A percentile compares a stretch with the other conserved stretches of the same genome.
Conservation (phyloP, 2,797 vertebrate species). For the Chiroxiphia lanceolata region DNA sequence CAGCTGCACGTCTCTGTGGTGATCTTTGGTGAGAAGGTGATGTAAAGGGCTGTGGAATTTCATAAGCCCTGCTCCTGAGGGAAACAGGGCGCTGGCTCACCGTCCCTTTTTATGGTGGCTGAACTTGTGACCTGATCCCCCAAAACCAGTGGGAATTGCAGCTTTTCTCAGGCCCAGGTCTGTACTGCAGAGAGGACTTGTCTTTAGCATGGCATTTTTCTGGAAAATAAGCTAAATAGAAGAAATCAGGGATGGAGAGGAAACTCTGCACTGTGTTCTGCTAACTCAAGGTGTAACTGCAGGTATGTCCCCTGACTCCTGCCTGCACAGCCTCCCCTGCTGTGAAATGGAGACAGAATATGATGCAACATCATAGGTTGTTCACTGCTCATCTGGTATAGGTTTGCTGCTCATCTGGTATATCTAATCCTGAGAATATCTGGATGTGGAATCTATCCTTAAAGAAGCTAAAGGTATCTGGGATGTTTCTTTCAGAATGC, state of each 20-base stretch:
- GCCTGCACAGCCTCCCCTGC: not conserved
- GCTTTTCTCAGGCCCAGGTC: not conserved
- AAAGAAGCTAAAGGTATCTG: not conserved
- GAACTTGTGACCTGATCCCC: not conserved
- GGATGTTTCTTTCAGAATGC: conserved; percentile 85
- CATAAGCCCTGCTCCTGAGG: not conserved
- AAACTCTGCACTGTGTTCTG: not conserved
- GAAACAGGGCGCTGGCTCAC: not conserved
- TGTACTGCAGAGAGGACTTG: not conserved
- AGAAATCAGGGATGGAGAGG: not conserved
- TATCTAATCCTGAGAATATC: not conserved
- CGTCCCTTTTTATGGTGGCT: not conserved
- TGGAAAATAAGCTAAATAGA: not conserved
- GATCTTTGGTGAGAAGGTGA: not conserved
- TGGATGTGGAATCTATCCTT: rapidly evolving
- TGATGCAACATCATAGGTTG: too few species aligned
- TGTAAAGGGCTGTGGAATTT: not conserved
- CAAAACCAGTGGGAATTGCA: not conserved
- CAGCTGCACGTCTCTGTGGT: not conserved
- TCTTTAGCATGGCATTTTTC: too few species aligned
- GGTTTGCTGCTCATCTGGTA: not conserved
- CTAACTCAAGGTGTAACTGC: not conserved
- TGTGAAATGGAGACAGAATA: not conserved
- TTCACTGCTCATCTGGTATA: not conserved
- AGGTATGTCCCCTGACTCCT: not conserved